Base-by-base conservation (phyloP, 2,888 invertebrate species). In the Polyploca ridens region DNA sequence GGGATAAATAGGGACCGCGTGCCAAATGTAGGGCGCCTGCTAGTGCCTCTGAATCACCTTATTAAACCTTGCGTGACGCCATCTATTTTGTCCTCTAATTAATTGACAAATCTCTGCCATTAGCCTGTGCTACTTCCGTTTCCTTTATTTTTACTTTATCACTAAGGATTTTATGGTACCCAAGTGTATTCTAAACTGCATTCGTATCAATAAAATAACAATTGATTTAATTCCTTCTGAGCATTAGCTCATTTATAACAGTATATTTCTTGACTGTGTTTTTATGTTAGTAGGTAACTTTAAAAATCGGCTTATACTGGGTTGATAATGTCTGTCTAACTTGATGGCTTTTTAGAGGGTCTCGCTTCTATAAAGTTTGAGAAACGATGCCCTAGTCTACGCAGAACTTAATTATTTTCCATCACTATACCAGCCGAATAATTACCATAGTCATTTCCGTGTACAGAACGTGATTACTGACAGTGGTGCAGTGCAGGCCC, bases 31-130 rank as follows among this genome's bases (percentile, higher is more conserved):
- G 88, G 83, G 67, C 89, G 81, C 68, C 54, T 64, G 74, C 78
- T 79, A 86, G 78, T 76, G 81, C 73, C 72, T 69, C 75, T 75
- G 79, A 82, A 82, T 76, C 75, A 74, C 74, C 65, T 41, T 41
- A 76, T 73, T 79, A 77, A 80, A 74, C 76, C 71, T 91, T 79
- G 88, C 91, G 92, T 92, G 91, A 85, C 88, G 74, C 63, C 66
- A 70, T 78, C 89, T 84, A 89, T 88, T 86, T 70, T 81, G 79
- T 83, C 82, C 81, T 76, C 82, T 89, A 90, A 91, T 91, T 90
- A 91, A 90, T 91, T 87, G 88, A 84, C 83, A 83, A 90, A 90
- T 86, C 85, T 83, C 85, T 76, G 81, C 77, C 84, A 89, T 91
- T 90, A 90, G 80, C 83, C 83, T 84, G 89, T 74, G 82, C 87